Conservation (phyloP, 2,888 invertebrate species). For the Luffia ferchaultella region DNA sequence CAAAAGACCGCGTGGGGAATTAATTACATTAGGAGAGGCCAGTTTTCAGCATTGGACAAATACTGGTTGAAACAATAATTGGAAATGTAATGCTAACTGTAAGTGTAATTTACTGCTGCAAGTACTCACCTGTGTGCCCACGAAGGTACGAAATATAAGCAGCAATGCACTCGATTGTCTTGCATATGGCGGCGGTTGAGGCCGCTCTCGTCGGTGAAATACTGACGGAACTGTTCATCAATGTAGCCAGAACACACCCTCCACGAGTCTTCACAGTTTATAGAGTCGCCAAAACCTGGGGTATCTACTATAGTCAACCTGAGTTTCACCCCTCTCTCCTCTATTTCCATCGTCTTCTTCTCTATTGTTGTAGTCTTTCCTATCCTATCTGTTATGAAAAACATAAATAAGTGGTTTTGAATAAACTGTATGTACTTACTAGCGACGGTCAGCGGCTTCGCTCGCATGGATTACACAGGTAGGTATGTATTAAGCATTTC, state of each 20-base stretch:
- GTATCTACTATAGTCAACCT: conserved; percentile 93
- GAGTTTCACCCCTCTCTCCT: conserved; percentile 90
- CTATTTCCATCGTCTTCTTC: conserved; percentile 92
- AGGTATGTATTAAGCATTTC: no score
- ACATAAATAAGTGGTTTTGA: background rate
- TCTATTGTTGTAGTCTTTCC: conserved; percentile 77
- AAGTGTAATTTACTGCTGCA: no score
- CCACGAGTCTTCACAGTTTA: conserved; percentile 95
- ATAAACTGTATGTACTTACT: no score
- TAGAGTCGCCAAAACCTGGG: conserved; percentile 94
- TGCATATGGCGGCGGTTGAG: conserved; percentile 93
- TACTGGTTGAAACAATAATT: no score
- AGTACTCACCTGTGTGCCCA: conserved; percentile 94
- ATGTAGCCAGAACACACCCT: conserved; percentile 90
- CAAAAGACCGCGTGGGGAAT: no score
- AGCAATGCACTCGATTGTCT: conserved; percentile 96
- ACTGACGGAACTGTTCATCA: conserved; percentile 87
- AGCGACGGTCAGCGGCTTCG: no score
- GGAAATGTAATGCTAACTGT: no score
- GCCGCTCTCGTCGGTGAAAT: conserved; percentile 93
- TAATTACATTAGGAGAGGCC: no score
- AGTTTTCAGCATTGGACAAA: no score
- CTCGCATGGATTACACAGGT: no score
- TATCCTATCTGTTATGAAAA: conserved; percentile 57
- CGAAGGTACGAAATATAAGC: conserved; percentile 93